A percentile compares a stretch with the other conserved stretches of the same genome.
phyloP scores from a whole-genome alignment of 2,888 invertebrate species.

The Diplazon laetatorius region DNA sequence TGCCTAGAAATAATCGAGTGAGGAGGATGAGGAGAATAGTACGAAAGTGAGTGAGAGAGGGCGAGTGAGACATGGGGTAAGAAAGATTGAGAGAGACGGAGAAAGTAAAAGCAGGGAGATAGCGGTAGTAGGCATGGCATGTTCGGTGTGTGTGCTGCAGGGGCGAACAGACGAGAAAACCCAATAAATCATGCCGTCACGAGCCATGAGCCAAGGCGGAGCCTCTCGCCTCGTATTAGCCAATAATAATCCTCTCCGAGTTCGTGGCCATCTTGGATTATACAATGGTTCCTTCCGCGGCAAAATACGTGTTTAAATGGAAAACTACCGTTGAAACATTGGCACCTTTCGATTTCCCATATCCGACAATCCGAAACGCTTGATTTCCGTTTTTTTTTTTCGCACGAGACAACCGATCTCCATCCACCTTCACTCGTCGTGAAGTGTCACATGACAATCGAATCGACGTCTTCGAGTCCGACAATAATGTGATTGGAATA shows the following conservation, averaged over 20 bases:
- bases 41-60: conserved; percentile 47
- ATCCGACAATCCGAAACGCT: conserved; percentile 75
- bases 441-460: conserved; percentile 34
- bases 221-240: conserved; percentile 85
- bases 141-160: conserved; percentile 79
- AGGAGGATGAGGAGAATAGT: conserved; percentile 38
- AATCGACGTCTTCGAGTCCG: conserved; percentile 3
- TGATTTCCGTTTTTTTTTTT: conserved; percentile 67
- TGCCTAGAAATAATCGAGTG: conserved; percentile 59
- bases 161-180: conserved; percentile 83
- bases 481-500: too few species aligned
- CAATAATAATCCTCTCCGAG: conserved; percentile 85
- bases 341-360: conserved; percentile 74
- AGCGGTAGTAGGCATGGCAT: conserved; percentile 74
- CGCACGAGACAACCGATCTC: conserved; percentile 51
- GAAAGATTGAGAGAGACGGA: conserved; percentile 30
- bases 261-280: conserved; percentile 85
- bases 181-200: conserved; percentile 85
- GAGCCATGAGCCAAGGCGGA: conserved; percentile 85
- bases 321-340: conserved; percentile 73
- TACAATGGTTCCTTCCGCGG: conserved; percentile 83
- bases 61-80: conserved; percentile 32
- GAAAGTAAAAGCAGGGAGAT: conserved; percentile 32
- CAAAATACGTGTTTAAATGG: conserved; percentile 80
- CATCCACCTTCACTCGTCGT: conserved; percentile 31